phyloP scores from a whole-genome alignment of 1,140 invertebrate species.

The Tetramorium simillimum region DNA sequence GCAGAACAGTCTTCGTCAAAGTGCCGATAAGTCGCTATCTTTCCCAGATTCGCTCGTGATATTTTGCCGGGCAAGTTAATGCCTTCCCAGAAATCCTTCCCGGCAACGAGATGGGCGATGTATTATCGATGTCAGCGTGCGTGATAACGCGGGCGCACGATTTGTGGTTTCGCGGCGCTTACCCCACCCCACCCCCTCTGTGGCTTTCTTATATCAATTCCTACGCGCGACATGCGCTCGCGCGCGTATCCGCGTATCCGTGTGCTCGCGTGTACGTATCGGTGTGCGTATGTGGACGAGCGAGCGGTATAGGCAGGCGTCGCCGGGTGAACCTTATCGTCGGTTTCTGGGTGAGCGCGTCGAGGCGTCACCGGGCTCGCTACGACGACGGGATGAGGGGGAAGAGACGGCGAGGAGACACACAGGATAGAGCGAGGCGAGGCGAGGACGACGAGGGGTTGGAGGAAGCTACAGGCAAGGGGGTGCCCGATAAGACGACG shows the following conservation, averaged over 20 bases:
- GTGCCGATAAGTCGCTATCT: not conserved
- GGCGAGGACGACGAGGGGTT: slow-evolving; percentile 39
- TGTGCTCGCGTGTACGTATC: slow-evolving; percentile 7
- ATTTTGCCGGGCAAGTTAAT: not conserved
- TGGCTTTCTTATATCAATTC: slow-evolving; percentile 70
- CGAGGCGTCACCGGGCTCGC: slow-evolving; percentile 82
- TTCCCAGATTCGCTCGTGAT: not conserved
- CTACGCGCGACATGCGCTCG: slow-evolving; percentile 66
- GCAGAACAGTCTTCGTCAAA: not conserved
- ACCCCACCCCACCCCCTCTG: not conserved
- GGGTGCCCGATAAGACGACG: slow-evolving; percentile 80
- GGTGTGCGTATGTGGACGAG: slow-evolving; percentile 44
- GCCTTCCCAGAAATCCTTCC: not conserved
- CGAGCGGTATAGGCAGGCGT: slow-evolving; percentile 77
- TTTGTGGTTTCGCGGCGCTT: slow-evolving; percentile 43
- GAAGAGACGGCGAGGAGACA: slow-evolving; percentile 48
- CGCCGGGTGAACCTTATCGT: slow-evolving; percentile 84
- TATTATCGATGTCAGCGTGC: slow-evolving; percentile 36
- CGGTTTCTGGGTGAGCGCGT: slow-evolving; percentile 85
- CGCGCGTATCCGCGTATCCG: slow-evolving; percentile 63
- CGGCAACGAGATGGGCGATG: slow-evolving; percentile 2
- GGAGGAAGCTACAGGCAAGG: slow-evolving; percentile 61
- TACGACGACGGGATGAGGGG: slow-evolving; percentile 68
- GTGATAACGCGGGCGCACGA: slow-evolving; percentile 50
- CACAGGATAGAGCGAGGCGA: slow-evolving; percentile 65